Base-by-base conservation (phyloP, 2,113 vertebrate genomes). In the Petrocephalus microphthalmus region DNA sequence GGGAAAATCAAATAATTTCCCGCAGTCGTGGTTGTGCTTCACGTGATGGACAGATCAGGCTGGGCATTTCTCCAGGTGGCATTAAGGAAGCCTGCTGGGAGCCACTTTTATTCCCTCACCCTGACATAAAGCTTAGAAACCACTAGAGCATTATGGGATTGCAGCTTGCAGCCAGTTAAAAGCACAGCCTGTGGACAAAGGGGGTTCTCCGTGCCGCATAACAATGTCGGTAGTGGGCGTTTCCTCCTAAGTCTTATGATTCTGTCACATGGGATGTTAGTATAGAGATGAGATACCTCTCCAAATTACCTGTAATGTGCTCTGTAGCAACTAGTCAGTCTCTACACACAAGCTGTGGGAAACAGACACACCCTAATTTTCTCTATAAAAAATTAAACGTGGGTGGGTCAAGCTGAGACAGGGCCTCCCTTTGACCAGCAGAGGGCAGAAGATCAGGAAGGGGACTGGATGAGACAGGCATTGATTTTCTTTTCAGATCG, bases 71-170 rank as follows among this genome's bases (percentile, higher is more conserved):
- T 78, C 71, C 71, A 37, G 71, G 71, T 37, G 17, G 71, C 13
- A 0, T 37, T 19, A 33, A 78, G 33, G 71, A 42, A 33, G 13
- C 71, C 33, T 78, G 71, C 29, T 17, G 17, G 71, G 33, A 13
- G 6, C 17, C 33, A 19, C 13, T 78, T 78, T 42, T 78, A 78
- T 42, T 78, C 71, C 29, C 33, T 13, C 71, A 78, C 13, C 71
- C 4, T 42, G 5, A n/a, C 33, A 78, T 13, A 20, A 78, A 42
- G 71, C 33, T 74, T 37, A 19, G 15, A 74, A 42, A 74, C 15
- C 71, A 42, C 84, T 13, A 37, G 29, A 2, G 84, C 52, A n/a
- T 85, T 85, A 53, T 85, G 84, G 84, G 52, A 85, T 49, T 85
- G 84, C 52, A 29, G 13, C 29, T 52, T 54, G 84, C 11, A 29